phyloP scores from a whole-genome alignment of 2,797 vertebrate species.

The Tragopan temminckii region DNA sequence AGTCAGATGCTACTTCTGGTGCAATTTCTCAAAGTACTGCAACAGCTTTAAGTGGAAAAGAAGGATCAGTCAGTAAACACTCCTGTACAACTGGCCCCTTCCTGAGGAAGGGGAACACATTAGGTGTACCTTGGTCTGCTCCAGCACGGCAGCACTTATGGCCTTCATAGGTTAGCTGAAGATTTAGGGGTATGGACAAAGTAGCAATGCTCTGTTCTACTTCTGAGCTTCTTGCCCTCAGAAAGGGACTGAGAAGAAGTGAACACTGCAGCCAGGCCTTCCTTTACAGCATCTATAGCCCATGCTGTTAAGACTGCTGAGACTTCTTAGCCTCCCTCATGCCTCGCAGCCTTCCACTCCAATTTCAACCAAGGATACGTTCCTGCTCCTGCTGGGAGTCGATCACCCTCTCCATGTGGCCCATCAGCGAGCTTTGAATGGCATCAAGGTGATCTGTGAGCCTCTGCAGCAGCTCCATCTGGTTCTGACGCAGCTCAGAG shows the following conservation, averaged over 20 bases:
- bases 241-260: not conserved
- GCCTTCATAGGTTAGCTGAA: not conserved
- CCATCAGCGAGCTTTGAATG: constrained; percentile 91
- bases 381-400: constrained; percentile 92
- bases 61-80: not conserved
- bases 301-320: rapidly evolving
- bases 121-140: not conserved
- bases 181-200: not conserved
- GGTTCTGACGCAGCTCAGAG: constrained; percentile 88
- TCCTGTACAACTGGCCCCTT: not conserved
- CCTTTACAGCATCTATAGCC: rapidly evolving
- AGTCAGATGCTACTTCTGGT: not conserved
- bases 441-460: constrained; percentile 85
- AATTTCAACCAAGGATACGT: constrained; percentile 89
- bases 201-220: not conserved
- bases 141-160: rapidly evolving
- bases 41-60: not conserved
- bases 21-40: not conserved
- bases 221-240: not conserved
- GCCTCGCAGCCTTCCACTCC: not conserved
- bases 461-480: constrained; percentile 90
- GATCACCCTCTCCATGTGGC: constrained; percentile 90
- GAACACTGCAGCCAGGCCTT: not conserved
- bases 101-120: rapidly evolving
- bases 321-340: not conserved